Evolutionary conservation across 2,888 invertebrate species (phyloP).

Genomic region (Drosophila atroscutellata): DNA sequence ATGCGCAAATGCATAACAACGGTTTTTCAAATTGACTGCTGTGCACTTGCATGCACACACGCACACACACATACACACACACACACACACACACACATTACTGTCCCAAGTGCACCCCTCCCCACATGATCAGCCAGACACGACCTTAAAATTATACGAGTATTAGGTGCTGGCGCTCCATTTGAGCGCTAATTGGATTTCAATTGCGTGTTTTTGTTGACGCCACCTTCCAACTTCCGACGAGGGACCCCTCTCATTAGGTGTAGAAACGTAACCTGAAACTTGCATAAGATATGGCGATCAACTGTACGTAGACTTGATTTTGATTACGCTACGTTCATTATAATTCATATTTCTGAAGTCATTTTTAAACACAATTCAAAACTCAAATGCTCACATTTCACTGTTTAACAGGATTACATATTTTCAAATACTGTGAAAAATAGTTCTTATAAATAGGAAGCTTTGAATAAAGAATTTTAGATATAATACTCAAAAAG

Average conservation of each 20-base stretch:
- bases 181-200: slow-evolving; percentile 73
- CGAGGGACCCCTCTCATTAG: slow-evolving; percentile 15
- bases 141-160: slow-evolving; percentile 60
- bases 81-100: neutral
- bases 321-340: slow-evolving; percentile 20
- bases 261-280: slow-evolving; percentile 10
- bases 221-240: slow-evolving; percentile 61
- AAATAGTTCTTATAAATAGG: neutral
- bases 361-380: neutral
- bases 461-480: neutral
- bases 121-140: slow-evolving; percentile 6
- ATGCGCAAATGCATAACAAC: slow-evolving; percentile 82
- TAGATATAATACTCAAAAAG: neutral
- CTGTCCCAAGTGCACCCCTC: slow-evolving; percentile 7
- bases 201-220: slow-evolving; percentile 44
- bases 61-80: neutral
- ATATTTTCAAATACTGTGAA: neutral
- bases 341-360: slow-evolving; percentile 5
- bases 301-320: slow-evolving; percentile 7
- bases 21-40: slow-evolving; percentile 73
- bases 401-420: slow-evolving; percentile 14
- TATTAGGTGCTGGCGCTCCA: slow-evolving; percentile 46
- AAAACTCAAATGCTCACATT: neutral
- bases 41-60: slow-evolving; percentile 61
- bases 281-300: slow-evolving; percentile 21